Conservation (phyloP, 2,888 invertebrate genomes). For the Caenorhabditis sulstoni region DNA sequence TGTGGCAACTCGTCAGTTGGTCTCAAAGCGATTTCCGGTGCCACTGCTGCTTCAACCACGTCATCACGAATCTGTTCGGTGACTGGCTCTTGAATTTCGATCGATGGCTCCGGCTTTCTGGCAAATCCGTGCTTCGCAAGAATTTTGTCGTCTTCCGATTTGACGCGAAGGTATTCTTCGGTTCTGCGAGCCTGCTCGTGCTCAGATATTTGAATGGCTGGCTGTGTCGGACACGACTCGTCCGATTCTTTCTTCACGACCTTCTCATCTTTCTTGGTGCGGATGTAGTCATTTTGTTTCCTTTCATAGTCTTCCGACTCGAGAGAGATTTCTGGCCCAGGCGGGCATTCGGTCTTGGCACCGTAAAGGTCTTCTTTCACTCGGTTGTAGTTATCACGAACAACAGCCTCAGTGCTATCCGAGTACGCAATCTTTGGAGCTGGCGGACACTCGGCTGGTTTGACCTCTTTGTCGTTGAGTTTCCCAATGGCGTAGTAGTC, state of each 20-base stretch:
- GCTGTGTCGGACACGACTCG: slow-evolving; percentile 33
- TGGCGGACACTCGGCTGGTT: slow-evolving; percentile 30
- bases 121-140: slow-evolving; percentile 66
- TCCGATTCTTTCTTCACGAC: neutral
- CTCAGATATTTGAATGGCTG: slow-evolving; percentile 45
- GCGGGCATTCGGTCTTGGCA: slow-evolving; percentile 20
- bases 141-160: slow-evolving; percentile 71
- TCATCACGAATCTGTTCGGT: slow-evolving; percentile 61
- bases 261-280: slow-evolving; percentile 24
- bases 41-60: slow-evolving; percentile 57
- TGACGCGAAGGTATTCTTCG: slow-evolving; percentile 67
- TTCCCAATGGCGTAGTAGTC: slow-evolving; percentile 7
- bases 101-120: slow-evolving; percentile 58
- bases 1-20: slow-evolving; percentile 67
- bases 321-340: slow-evolving; percentile 36
- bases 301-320: slow-evolving; percentile 25
- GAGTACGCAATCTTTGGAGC: slow-evolving; percentile 40
- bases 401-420: slow-evolving; percentile 33
- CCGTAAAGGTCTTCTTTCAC: slow-evolving; percentile 25
- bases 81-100: slow-evolving; percentile 68
- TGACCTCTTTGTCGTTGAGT: slow-evolving; percentile 2
- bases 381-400: slow-evolving; percentile 30
- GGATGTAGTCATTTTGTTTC: slow-evolving; percentile 23
- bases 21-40: slow-evolving; percentile 59
- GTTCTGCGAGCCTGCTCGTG: slow-evolving; percentile 60